Conservation (phyloP, 2,888 invertebrate species). For the Stenichneumon culpator region DNA sequence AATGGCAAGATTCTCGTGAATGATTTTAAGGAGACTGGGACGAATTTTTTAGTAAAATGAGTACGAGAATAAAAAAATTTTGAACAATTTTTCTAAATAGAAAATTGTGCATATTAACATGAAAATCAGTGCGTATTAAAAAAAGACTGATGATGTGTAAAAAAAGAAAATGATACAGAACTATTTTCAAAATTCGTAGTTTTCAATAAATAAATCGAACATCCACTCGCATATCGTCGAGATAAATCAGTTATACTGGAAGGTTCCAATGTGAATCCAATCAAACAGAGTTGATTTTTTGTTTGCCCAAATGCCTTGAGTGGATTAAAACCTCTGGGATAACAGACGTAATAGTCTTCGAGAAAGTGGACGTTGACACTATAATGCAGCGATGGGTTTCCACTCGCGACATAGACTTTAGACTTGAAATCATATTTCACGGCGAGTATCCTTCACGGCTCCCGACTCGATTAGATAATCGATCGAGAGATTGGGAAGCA, state of each 20-base stretch:
- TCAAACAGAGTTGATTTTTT: background rate
- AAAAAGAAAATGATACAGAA: background rate
- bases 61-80: no score
- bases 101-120: no score
- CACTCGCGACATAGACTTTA: constrained; percentile 18
- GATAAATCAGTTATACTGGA: background rate
- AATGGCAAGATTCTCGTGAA: no score
- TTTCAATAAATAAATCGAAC: background rate
- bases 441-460: background rate
- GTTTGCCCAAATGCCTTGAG: background rate
- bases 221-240: background rate
- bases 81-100: no score
- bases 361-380: background rate
- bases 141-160: no score
- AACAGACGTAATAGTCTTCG: background rate
- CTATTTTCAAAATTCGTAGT: background rate
- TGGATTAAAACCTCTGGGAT: background rate
- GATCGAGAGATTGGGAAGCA: constrained; percentile 28
- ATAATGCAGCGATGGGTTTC: background rate
- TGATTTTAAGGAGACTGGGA: no score
- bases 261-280: background rate
- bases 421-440: constrained; percentile 7
- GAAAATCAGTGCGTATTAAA: no score
- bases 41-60: no score
- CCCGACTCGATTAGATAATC: constrained; percentile 48